These are phyloP conservation scores for Henricia sp. DNA, from an alignment of 53 echinoderm and acorn worm genomes.

Conservation along the genomic window DNA sequence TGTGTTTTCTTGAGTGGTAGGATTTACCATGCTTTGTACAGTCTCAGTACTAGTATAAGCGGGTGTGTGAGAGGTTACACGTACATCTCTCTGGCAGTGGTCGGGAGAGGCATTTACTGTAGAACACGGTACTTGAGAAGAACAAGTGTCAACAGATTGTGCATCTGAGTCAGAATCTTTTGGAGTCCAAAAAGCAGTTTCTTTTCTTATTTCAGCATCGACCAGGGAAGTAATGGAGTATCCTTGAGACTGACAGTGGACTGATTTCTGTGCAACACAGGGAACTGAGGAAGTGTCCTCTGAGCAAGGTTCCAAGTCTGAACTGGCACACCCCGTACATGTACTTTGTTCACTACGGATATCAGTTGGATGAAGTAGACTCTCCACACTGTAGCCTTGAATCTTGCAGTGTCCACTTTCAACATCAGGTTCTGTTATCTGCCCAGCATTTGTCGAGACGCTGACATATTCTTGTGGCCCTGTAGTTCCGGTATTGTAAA, in stretches of 20 bases:
- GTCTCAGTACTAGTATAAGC: conserved; percentile 6
- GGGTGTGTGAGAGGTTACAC: not conserved
- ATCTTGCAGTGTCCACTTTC: not conserved
- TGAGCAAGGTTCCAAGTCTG: not conserved
- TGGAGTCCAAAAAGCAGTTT: not conserved
- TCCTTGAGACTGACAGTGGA: conserved; percentile 2
- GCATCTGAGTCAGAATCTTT: not conserved
- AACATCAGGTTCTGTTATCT: not conserved
- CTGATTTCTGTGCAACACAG: not conserved
- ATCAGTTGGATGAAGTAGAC: not conserved
- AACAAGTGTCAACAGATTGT: not conserved
- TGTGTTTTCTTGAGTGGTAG: conserved; percentile 50
- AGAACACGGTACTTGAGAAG: conserved; percentile 10
- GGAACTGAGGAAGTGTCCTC: not conserved
- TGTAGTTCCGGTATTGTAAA: not conserved
- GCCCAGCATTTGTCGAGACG: conserved; percentile 2
- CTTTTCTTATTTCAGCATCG: conserved; percentile 11
- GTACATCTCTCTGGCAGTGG: not conserved
- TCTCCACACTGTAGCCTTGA: conserved; percentile 20
- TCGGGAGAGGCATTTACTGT: conserved; percentile 6
- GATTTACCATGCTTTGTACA: not conserved
- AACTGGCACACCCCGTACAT: not conserved
- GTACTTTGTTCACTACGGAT: not conserved
- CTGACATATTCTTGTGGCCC: not conserved
- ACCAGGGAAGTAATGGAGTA: conserved; percentile 11